Evolutionary conservation across 1,140 invertebrate genomes (phyloP).

Genomic region (Camponotus pennsylvanicus): DNA sequence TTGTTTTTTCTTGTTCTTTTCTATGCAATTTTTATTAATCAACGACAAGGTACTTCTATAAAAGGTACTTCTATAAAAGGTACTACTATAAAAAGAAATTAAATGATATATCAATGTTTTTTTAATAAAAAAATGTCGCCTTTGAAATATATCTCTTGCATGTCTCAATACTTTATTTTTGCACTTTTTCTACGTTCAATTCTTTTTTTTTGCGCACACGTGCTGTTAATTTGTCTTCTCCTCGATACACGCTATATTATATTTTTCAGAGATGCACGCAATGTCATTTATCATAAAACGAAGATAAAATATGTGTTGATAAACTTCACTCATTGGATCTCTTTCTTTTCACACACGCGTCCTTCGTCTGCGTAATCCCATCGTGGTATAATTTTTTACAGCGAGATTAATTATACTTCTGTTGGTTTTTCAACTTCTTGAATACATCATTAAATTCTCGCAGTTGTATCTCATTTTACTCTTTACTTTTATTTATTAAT

Average conservation of each 20-base stretch:
- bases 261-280: slow-evolving; percentile 36
- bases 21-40: neutral
- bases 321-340: neutral
- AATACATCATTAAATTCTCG: slow-evolving; percentile 13
- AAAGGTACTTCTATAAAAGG: neutral
- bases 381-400: slow-evolving; percentile 40
- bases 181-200: neutral
- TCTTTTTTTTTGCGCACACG: slow-evolving; percentile 8
- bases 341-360: neutral
- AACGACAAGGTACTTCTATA: neutral
- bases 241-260: slow-evolving; percentile 27
- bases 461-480: slow-evolving; percentile 18
- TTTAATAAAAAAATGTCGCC: neutral
- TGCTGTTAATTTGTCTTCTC: slow-evolving; percentile 48
- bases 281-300: slow-evolving; percentile 34
- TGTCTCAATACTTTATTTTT: slow-evolving; percentile 26
- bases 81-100: neutral
- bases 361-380: neutral
- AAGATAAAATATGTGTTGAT: slow-evolving; percentile 4
- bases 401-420: slow-evolving; percentile 39
- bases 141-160: neutral
- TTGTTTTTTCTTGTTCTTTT: neutral
- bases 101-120: neutral
- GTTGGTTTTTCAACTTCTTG: slow-evolving; percentile 24
- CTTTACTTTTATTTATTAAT: slow-evolving; percentile 26